Percentiles rank a stretch among this genome's conserved stretches.
Conservation (phyloP, 2,113 vertebrate species). For the Psilopsiagon aymara region DNA sequence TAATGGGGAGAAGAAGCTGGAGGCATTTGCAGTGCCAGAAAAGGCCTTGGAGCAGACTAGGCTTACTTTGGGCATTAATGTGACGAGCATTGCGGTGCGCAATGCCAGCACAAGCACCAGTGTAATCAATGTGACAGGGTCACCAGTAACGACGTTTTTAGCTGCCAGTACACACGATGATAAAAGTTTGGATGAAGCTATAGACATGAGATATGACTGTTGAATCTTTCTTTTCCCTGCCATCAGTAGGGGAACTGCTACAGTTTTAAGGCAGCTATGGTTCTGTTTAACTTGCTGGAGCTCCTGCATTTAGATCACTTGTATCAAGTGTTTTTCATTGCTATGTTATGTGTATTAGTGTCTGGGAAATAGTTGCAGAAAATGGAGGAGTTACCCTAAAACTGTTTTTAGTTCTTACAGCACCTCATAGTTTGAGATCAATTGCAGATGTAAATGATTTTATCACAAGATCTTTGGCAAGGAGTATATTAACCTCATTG, state of each 20-base stretch:
- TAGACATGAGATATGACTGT: constrained; percentile 98
- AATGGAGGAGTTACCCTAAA: constrained; percentile 85
- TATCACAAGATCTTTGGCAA: constrained; percentile 90
- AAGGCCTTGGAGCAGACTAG: constrained; percentile 98
- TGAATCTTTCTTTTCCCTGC: constrained; percentile 82
- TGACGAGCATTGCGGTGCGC: constrained; percentile 96
- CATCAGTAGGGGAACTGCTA: constrained; percentile 83
- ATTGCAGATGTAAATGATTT: constrained; percentile 88
- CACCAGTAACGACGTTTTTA: constrained; percentile 93
- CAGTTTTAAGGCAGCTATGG: constrained; percentile 95
- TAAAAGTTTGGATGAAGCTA: constrained; percentile 93
- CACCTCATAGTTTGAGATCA: constrained; percentile 83
- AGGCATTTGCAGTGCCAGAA: constrained; percentile 98
- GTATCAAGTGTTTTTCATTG: constrained; percentile 91
- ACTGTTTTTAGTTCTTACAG: constrained; percentile 84
- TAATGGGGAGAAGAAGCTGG: constrained; percentile 98
- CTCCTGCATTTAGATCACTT: constrained; percentile 91
- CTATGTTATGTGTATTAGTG: constrained; percentile 89
- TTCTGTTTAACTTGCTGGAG: constrained; percentile 90
- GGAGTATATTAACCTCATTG: constrained; percentile 86
- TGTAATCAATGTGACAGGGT: constrained; percentile 90
- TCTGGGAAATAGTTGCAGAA: constrained; percentile 87
- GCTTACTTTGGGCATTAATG: constrained; percentile 97
- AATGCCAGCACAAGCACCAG: constrained; percentile 88
- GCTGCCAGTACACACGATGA: constrained; percentile 91